Evolutionary conservation across 2,888 invertebrate species (phyloP), one percentile per base, ranked within the genome.

Genomic region (Lypha dubia): DNA sequence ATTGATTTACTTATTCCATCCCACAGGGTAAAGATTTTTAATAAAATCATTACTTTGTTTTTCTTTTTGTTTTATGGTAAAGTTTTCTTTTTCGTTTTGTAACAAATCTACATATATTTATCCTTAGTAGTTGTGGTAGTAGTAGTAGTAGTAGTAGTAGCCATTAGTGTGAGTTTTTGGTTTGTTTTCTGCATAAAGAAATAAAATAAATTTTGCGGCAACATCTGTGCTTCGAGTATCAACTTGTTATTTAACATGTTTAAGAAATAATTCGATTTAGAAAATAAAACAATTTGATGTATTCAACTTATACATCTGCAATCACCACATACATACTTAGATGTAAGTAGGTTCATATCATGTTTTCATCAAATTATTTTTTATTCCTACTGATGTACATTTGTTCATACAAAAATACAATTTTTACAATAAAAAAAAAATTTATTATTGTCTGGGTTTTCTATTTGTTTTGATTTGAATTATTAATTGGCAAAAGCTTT

Each of bases 231-330:
- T 20, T 17, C 28, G 24, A 22, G 17, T 73, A 62, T 51, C 4
- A 22, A 11, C 35, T 74, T 51, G 11, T 58, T 20, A 53, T 41
- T n/a, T 22, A 35, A 67, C 22, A 58, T 67, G 6, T 41, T 62
- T 38, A 35, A 15, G 13, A 49, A 60, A 28, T 41, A 32, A 60
- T 49, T 77, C n/a, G 6, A 68, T 77, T 60, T 62, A 17, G 51
- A 68, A 41, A 20, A 28, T 11, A 65, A 60, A 58, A 77, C 15
- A 68, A 68, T 60, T 65, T 68, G 15, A 65, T 56, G 15, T 56
- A 44, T 65, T 38, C 13, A 11, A 9, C 7, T 1, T 6, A 9
- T 6, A 11, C 35, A 35, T 28, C 28, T 28, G 28, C 28, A 28
- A 28, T 28, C 28, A 28, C 3, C 28, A n/a, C n/a, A n/a, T n/a